Evolutionary conservation across 2,797 vertebrate genomes (phyloP), one percentile per base, ranked within the genome.

Genomic region (Centroberyx gerrardi): DNA sequence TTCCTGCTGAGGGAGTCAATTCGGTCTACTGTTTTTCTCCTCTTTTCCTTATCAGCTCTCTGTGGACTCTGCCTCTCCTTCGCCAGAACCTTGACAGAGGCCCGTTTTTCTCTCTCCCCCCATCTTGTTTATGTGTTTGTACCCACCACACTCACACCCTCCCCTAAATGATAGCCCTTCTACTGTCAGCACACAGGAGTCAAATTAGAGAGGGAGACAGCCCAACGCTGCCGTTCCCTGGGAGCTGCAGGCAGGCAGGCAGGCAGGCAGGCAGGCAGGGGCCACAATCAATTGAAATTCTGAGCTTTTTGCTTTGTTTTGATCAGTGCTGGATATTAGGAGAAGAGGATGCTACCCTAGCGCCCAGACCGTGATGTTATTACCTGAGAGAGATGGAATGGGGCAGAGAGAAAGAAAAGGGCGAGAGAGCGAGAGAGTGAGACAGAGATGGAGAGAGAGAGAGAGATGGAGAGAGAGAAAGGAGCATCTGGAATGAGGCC

Each of bases 61-160:
- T 72, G 87, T 75, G 81, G 87, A 86, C 87, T 62, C 53, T 46
- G 78, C 67, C 67, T 90, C 83, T 90, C 84, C 86, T 92, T 90
- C 87, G 81, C 72, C 68, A 78, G 87, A 88, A 83, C 83, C 88
- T 90, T 93, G 91, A 88, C 85, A 85, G 83, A 83, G 71, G 76
- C 79, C 80, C 55, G 72, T 84, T 87, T 87, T 83, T 86, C 81
- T 83, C 76, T 63, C 74, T 48, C 53, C 72, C 49, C 49, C 72
- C 73, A 68, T 86, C 89, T 91, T 90, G 85, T 91, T 92, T 89
- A 91, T 92, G 88, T 90, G 90, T 94, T 94, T 93, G 76, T 76
- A 86, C 82, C 88, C 83, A 68, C 68, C 85, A 74, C 79, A 72
- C 85, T 77, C 88, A 72, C 84, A 87, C 78, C 76, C 82, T 71